These are phyloP conservation scores for Otolemur crassicaudatus DNA, from an alignment of 2,797 vertebrate genomes.

Conservation along the genomic window DNA sequence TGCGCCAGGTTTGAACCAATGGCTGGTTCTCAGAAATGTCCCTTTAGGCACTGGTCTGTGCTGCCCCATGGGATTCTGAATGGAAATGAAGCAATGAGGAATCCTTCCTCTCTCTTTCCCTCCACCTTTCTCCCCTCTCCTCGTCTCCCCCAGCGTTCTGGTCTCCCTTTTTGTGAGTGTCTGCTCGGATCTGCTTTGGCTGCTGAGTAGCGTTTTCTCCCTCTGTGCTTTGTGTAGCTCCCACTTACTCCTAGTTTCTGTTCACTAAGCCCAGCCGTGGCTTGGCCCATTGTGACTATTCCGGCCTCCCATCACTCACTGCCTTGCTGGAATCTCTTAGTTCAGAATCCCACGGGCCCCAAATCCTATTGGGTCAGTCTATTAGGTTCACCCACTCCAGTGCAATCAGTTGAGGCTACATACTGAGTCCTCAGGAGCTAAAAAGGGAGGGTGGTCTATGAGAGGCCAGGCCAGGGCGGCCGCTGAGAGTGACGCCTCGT, in stretches of 20 bases:
- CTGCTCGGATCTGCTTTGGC: background rate
- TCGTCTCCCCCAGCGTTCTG: background rate
- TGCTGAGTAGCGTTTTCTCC: background rate
- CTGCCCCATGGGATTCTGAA: background rate
- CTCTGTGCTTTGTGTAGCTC: background rate
- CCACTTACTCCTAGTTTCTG: background rate
- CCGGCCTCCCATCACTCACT: background rate
- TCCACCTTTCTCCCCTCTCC: background rate
- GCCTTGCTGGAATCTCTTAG: background rate
- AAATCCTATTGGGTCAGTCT: background rate
- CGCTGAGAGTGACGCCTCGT: background rate
- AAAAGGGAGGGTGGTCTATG: rapidly evolving
- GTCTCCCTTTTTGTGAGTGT: background rate
- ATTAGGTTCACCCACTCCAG: no score
- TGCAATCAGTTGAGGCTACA: background rate
- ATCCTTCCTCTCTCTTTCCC: background rate
- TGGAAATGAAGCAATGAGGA: background rate
- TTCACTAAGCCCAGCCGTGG: background rate
- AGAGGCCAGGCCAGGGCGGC: background rate
- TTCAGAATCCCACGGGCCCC: background rate
- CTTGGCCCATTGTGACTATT: background rate
- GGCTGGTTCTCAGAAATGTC: background rate
- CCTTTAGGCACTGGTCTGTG: background rate
- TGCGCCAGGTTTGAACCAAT: background rate
- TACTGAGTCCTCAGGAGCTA: background rate